Evolutionary conservation across 2,113 vertebrate genomes (phyloP), one percentile per base, ranked within the genome.

Genomic region (Mohoua ochrocephala): DNA sequence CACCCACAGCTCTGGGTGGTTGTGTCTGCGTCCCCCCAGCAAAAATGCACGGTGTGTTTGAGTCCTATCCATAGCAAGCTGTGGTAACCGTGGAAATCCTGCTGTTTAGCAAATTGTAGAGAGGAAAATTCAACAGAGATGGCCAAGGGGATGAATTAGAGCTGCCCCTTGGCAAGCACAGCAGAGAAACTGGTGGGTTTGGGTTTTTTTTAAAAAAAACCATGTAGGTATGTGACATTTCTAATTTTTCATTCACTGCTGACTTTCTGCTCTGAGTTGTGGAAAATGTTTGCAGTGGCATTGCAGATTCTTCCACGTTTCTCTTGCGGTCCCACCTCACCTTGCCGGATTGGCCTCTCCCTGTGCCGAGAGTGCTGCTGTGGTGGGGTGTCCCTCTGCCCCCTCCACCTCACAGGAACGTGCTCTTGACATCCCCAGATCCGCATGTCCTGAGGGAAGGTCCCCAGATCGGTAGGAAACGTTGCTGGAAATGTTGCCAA

Each of bases 101-200:
- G 26, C 81, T 97, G 97, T 97, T 98, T 96, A 97, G 92, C 74
- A 97, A 97, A 97, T 91, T 93, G 56, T 39, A 44, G 57, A 67
- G 94, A 95, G 95, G 75, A 95, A 96, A 97, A 85, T 71, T 61
- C 79, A 83, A 67, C 87, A 68, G 82, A 63, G 53, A 50, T 69
- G 73, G 91, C 93, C 82, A 95, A 96, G 56, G 75, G 54, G 70
- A 78, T 87, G 88, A 92, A 59, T 93, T 87, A 91, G 86, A 94
- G 92, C 96, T 97, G 67, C 35, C 33, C 73, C 81, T 81, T 95
- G 93, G 90, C 91, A 88, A 93, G 80, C 57, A 21, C 15, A 0
- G 49, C 41, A 44, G 35, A 95, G 88, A 93, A 97, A 92, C 73
- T 39, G 37, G n/a, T 78, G 41, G 41, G 64, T 19, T n/a, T 64